Conservation (phyloP, 2,888 invertebrate species). For the Cyclophora punctaria region DNA sequence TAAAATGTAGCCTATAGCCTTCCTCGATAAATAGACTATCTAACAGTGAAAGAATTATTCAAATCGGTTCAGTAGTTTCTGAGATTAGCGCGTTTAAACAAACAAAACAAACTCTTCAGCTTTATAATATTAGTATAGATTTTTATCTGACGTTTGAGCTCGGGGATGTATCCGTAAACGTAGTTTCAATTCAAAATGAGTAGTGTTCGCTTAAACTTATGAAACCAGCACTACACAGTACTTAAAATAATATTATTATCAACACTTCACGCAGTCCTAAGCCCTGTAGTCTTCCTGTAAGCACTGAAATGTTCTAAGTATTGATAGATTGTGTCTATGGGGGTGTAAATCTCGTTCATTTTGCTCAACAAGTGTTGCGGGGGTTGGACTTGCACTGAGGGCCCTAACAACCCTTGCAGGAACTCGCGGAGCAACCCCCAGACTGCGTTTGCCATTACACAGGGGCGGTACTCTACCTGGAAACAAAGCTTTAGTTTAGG, state of each 20-base stretch:
- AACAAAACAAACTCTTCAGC: too few species aligned
- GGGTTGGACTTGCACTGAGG: slow-evolving; percentile 81
- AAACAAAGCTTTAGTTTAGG: slow-evolving; percentile 9
- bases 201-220: too few species aligned
- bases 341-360: slow-evolving; percentile 90
- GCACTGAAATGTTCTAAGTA: slow-evolving; percentile 95
- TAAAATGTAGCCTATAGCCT: too few species aligned
- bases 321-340: slow-evolving; percentile 94
- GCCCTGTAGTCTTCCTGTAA: slow-evolving; percentile 85
- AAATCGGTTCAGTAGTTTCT: too few species aligned
- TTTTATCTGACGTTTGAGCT: too few species aligned
- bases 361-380: slow-evolving; percentile 83
- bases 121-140: too few species aligned
- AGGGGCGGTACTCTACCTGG: slow-evolving; percentile 92
- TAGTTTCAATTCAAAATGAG: too few species aligned
- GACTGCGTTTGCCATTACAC: slow-evolving; percentile 89
- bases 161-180: too few species aligned
- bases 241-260: not conserved
- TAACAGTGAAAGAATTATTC: too few species aligned
- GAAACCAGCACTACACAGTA: too few species aligned
- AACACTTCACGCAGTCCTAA: slow-evolving; percentile 30
- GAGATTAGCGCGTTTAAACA: too few species aligned
- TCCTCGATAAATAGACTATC: too few species aligned
- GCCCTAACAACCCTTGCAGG: slow-evolving; percentile 91
- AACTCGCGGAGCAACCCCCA: slow-evolving; percentile 95